phyloP scores from a whole-genome alignment of 1,140 invertebrate genomes.

The Macrocentrus cingulum region DNA sequence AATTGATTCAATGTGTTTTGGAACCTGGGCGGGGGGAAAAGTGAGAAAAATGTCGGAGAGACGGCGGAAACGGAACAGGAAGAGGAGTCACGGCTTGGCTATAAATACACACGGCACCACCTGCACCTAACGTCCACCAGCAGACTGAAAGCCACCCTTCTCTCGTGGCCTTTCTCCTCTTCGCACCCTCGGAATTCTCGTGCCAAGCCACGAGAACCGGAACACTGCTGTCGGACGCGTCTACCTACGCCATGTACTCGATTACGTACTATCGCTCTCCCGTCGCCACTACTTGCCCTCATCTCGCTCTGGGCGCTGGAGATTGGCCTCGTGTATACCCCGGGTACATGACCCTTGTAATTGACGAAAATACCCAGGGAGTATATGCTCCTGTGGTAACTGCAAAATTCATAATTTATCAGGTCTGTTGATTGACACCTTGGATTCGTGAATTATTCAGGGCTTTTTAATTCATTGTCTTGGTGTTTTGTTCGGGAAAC shows the following conservation, averaged over 20 bases:
- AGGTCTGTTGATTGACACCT: too few relatives aligned
- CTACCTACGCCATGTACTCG: constrained; percentile 19
- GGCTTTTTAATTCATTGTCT: too few relatives aligned
- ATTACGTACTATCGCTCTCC: constrained; percentile 19
- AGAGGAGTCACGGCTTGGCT: constrained; percentile 56
- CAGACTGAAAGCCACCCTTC: constrained; percentile 33
- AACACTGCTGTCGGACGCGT: constrained; percentile 19
- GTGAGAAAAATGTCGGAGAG: constrained; percentile 7
- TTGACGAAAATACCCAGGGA: constrained; percentile 12
- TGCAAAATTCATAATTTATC: constrained; percentile 1
- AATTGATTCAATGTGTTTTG: too few relatives aligned
- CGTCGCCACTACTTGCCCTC: not conserved
- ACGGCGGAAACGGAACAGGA: constrained; percentile 41
- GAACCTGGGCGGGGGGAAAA: too few relatives aligned
- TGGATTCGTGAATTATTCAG: too few relatives aligned
- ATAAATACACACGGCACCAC: constrained; percentile 57
- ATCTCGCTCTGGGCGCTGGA: constrained; percentile 5
- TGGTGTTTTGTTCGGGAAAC: too few relatives aligned
- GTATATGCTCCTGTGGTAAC: not conserved
- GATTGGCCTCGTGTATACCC: constrained; percentile 16
- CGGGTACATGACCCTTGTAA: constrained; percentile 17
- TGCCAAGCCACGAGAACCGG: constrained; percentile 7
- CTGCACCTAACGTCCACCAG: constrained; percentile 54
- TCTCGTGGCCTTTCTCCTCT: not conserved
- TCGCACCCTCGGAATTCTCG: constrained; percentile 6